These are phyloP conservation scores for Campopleginae sp. DNA, from an alignment of 2,888 invertebrate genomes.

Conservation along the genomic window DNA sequence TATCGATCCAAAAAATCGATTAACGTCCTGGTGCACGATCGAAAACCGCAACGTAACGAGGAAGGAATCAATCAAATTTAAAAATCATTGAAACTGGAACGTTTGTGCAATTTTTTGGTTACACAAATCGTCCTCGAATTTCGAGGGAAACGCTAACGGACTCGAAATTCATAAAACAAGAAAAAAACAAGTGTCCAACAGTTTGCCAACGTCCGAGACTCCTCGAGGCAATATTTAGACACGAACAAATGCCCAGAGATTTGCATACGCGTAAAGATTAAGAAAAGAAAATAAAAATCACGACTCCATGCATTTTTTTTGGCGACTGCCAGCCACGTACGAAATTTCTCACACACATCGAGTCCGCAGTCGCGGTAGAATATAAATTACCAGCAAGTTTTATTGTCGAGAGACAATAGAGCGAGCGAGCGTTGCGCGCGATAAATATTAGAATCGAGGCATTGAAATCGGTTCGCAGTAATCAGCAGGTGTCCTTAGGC, in stretches of 20 bases:
- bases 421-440: slow-evolving; percentile 37
- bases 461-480: slow-evolving; percentile 54
- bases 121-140: no score
- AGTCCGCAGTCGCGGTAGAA: slow-evolving; percentile 34
- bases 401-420: slow-evolving; percentile 48
- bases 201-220: neutral
- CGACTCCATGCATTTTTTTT: slow-evolving; percentile 35
- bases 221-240: neutral
- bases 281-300: slow-evolving; percentile 15
- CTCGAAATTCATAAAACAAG: neutral
- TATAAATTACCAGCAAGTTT: slow-evolving; percentile 48
- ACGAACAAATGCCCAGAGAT: neutral
- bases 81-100: no score
- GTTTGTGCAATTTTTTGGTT: no score
- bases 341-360: neutral
- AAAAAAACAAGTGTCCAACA: neutral
- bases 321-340: neutral
- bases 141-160: neutral
- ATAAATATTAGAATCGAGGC: slow-evolving; percentile 43
- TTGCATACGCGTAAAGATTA: neutral
- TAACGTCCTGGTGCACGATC: neutral
- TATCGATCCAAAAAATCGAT: neutral
- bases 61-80: neutral
- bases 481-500: slow-evolving; percentile 38
- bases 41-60: neutral